phyloP scores from a whole-genome alignment of 2,888 invertebrate species.

The Melieria crassipennis region DNA sequence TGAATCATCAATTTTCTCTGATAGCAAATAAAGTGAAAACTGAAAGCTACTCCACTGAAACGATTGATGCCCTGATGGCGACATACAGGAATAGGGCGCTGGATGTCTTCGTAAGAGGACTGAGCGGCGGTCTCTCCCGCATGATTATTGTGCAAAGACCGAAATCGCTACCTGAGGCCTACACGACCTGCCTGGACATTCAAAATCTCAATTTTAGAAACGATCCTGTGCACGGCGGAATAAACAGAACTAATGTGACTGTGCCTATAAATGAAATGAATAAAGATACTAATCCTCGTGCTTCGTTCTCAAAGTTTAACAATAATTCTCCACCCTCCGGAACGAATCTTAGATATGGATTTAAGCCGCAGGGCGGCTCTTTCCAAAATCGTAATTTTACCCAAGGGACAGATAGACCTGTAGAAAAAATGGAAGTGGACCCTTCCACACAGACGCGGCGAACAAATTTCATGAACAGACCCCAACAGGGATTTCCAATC shows the following conservation, averaged over 20 bases:
- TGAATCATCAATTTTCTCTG: too few species aligned
- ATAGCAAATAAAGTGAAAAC: conserved; percentile 42
- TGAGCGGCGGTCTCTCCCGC: neutral
- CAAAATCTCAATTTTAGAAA: conserved; percentile 1
- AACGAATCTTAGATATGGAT: too few species aligned
- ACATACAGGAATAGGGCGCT: conserved; percentile 42
- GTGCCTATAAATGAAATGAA: too few species aligned
- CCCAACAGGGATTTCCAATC: neutral
- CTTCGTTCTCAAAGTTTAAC: too few species aligned
- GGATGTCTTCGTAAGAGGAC: neutral
- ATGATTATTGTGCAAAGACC: conserved; percentile 1
- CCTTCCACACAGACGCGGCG: neutral
- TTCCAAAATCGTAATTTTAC: too few species aligned
- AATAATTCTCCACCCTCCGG: too few species aligned
- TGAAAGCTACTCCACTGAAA: conserved; percentile 39
- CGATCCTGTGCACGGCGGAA: neutral
- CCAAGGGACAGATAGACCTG: neutral
- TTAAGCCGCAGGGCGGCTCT: too few species aligned
- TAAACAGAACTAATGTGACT: too few species aligned
- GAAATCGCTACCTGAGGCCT: neutral
- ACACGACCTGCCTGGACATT: neutral
- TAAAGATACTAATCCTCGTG: too few species aligned
- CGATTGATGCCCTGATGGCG: conserved; percentile 33
- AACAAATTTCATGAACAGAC: neutral
- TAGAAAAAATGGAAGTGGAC: neutral